Conservation (phyloP, 2,888 invertebrate genomes). For the Harmothoe impar region DNA sequence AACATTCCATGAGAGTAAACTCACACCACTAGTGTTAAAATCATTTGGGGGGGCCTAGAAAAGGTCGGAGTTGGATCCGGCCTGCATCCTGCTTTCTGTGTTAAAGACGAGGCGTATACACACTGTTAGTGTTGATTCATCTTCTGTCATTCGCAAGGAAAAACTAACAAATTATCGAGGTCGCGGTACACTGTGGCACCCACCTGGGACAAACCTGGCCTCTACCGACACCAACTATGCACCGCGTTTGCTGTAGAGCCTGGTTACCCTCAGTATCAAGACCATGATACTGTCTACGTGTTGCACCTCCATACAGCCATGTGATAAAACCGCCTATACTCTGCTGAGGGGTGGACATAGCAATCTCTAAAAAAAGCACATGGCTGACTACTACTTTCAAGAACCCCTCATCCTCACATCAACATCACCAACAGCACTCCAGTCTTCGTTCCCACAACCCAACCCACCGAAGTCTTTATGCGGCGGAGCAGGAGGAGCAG, state of each 20-base stretch:
- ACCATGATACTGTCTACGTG: neutral
- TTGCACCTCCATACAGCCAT: neutral
- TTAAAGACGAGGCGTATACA: neutral
- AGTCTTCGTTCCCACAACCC: too few relatives aligned
- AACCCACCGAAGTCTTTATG: too few relatives aligned
- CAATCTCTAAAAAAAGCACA: too few relatives aligned
- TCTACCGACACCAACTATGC: slow-evolving; percentile 29
- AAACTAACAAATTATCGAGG: neutral
- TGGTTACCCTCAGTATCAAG: too few relatives aligned
- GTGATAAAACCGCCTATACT: neutral
- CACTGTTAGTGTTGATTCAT: neutral
- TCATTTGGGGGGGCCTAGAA: neutral
- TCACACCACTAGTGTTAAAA: neutral
- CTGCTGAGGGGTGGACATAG: too few relatives aligned
- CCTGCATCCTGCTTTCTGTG: slow-evolving; percentile 1
- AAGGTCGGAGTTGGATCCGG: neutral
- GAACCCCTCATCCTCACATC: too few relatives aligned
- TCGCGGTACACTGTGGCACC: neutral
- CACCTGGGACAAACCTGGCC: neutral
- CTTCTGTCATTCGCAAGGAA: slow-evolving; percentile 17
- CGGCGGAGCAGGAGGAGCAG: neutral
- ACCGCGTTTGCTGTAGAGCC: neutral
- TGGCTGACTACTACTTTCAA: too few relatives aligned
- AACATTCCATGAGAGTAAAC: slow-evolving; percentile 29
- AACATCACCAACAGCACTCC: too few relatives aligned